Conservation (phyloP, 2,797 vertebrate species). For the Chelmon rostratus region DNA sequence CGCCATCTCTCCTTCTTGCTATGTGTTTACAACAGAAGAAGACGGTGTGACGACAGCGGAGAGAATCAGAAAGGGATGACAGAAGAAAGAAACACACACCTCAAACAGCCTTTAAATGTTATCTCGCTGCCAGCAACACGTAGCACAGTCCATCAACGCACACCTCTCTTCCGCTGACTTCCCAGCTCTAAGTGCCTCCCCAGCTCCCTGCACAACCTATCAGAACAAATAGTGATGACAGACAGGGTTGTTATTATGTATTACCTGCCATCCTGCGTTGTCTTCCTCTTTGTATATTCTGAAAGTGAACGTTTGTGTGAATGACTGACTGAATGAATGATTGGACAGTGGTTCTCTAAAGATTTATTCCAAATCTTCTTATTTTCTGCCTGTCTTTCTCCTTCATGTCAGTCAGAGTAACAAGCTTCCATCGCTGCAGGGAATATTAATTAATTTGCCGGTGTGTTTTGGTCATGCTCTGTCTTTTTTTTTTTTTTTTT, state of each 20-base stretch:
- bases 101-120: conserved; percentile 5
- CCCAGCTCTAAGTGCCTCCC: conserved; percentile 20
- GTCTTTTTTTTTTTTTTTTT: conserved; percentile 40
- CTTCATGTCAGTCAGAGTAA: conserved; percentile 59
- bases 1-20: not conserved
- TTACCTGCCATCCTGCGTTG: not conserved
- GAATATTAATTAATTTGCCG: conserved; percentile 74
- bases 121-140: not conserved
- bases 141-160: conserved; percentile 5
- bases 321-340: conserved; percentile 49
- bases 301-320: conserved; percentile 36
- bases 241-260: not conserved
- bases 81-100: not conserved
- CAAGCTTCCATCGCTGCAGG: conserved; percentile 44
- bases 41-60: conserved; percentile 8
- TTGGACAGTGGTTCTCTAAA: conserved; percentile 1
- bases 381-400: conserved; percentile 17
- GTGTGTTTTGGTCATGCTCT: conserved; percentile 68
- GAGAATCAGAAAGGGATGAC: not conserved
- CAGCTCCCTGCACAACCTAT: conserved; percentile 6
- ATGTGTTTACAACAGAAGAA: conserved; percentile 25
- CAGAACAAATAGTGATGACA: conserved; percentile 7
- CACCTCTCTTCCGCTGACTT: conserved; percentile 16
- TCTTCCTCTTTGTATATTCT: not conserved
- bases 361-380: conserved; percentile 18